Conservation (phyloP, 2,113 vertebrate genomes). For the Gobio gobio region DNA sequence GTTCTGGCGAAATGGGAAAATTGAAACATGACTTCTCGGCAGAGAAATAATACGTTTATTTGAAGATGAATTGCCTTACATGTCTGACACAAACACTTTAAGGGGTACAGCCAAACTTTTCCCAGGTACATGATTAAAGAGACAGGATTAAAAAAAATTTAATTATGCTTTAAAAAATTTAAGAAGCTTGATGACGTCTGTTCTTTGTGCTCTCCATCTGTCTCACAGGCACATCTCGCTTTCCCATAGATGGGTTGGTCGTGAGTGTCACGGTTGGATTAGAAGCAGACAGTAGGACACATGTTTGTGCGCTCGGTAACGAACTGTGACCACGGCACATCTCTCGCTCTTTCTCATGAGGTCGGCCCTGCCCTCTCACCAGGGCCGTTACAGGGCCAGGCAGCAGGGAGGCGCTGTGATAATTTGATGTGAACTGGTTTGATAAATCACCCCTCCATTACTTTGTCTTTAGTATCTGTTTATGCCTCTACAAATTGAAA, state of each 20-base stretch:
- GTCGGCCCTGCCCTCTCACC: slow-evolving; percentile 66
- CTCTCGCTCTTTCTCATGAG: slow-evolving; percentile 65
- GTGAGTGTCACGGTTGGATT: slow-evolving; percentile 77
- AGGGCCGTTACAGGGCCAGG: slow-evolving; percentile 88
- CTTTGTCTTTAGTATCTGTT: slow-evolving; percentile 99
- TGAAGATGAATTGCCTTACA: slow-evolving; percentile 75
- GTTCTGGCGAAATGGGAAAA: slow-evolving; percentile 74
- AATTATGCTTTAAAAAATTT: not conserved
- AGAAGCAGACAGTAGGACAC: slow-evolving; percentile 84
- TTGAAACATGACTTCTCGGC: slow-evolving; percentile 78
- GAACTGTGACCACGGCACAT: slow-evolving; percentile 29
- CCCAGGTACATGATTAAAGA: slow-evolving; percentile 55
- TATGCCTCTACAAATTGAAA: slow-evolving; percentile 99
- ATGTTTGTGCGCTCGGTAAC: slow-evolving; percentile 79
- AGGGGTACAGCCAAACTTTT: slow-evolving; percentile 59
- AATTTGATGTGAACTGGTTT: slow-evolving; percentile 97
- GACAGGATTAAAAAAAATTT: not conserved
- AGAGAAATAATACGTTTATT: slow-evolving; percentile 80
- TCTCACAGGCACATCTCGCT: slow-evolving; percentile 44
- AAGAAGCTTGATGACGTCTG: not conserved
- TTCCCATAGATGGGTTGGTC: slow-evolving; percentile 66
- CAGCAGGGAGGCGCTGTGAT: slow-evolving; percentile 91
- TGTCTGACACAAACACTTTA: slow-evolving; percentile 63
- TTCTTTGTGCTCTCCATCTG: not conserved
- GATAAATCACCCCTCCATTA: slow-evolving; percentile 96